A percentile compares a stretch with the other conserved stretches of the same genome.
phyloP scores from a whole-genome alignment of 2,888 invertebrate species.

The Ephialtes manifestator region DNA sequence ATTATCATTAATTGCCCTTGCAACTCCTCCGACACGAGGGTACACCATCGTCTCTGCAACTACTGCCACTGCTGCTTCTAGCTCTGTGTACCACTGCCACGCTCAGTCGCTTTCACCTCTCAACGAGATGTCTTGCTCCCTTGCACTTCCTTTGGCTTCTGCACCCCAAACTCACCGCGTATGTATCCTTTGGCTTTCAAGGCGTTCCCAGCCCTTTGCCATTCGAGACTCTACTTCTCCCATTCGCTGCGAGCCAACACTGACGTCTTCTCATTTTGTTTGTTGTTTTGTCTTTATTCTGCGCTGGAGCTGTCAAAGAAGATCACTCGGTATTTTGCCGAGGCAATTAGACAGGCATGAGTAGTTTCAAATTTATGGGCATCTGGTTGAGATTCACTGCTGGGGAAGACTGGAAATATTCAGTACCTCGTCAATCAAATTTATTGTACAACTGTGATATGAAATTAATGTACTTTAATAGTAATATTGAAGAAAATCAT shows the following conservation, averaged over 20 bases:
- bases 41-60: conserved; percentile 21
- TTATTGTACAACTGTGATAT: too few species aligned
- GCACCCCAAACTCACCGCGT: background rate
- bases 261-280: background rate
- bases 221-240: background rate
- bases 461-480: too few species aligned
- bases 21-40: conserved; percentile 39
- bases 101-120: conserved; percentile 11
- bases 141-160: conserved; percentile 26
- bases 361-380: background rate
- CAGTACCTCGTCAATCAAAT: too few species aligned
- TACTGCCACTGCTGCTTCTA: background rate
- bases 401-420: too few species aligned
- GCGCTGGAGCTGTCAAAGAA: background rate
- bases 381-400: background rate
- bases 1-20: conserved; percentile 74
- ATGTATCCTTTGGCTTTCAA: conserved; percentile 1
- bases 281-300: background rate
- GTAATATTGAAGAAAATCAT: too few species aligned
- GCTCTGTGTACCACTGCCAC: background rate
- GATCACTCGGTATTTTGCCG: background rate
- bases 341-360: background rate
- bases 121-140: conserved; percentile 15
- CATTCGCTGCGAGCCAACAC: background rate
- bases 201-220: background rate